Evolutionary conservation across 2,113 vertebrate species (phyloP), one percentile per base, ranked within the genome.

Genomic region (Heliornis fulica): DNA sequence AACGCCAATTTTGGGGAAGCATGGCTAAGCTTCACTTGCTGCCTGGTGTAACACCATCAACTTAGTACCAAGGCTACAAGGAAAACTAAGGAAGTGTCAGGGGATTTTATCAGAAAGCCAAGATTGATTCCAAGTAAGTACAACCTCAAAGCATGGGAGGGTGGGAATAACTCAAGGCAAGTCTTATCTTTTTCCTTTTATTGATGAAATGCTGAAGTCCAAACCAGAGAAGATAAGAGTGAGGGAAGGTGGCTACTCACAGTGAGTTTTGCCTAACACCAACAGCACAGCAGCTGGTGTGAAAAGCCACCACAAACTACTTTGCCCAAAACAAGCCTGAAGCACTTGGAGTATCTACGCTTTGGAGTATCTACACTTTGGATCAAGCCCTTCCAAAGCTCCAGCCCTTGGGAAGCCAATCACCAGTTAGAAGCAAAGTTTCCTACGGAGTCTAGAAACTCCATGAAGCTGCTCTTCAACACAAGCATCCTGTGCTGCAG

Each of bases 401-500:
- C 34, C 36, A 31, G 70, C 32, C 45, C 31, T 72, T 12, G 43
- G 53, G 59, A 50, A 34, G 40, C 32, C 13, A 23, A 51, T 41
- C 9, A 36, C n/a, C 64, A n/a, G 26, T 5, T 8, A 6, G 48
- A 72, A 78, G 18, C 15, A 53, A 53, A 57, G n/a, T 4, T 15
- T 32, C 68, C 26, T 2, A 20, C 22, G 9, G 26, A 29, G 36
- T 10, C 41, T 29, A 34, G 48, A 20, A 40, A 72, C 71, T 10
- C 15, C 1, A 0, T 9, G 21, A 34, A 71, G 64, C 3, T 10
- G 11, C 10, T 57, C 46, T 41, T 57, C 29, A 15, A 10, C 34
- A 48, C 34, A 22, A 87, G 76, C 31, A 56, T 4, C 40, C 51
- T 11, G 29, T 10, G 60, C 13, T 43, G 63, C 36, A 13, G 50